Evolutionary conservation across 2,888 invertebrate genomes (phyloP), one percentile per base, ranked within the genome.

Genomic region (Ophioninae sp.): DNA sequence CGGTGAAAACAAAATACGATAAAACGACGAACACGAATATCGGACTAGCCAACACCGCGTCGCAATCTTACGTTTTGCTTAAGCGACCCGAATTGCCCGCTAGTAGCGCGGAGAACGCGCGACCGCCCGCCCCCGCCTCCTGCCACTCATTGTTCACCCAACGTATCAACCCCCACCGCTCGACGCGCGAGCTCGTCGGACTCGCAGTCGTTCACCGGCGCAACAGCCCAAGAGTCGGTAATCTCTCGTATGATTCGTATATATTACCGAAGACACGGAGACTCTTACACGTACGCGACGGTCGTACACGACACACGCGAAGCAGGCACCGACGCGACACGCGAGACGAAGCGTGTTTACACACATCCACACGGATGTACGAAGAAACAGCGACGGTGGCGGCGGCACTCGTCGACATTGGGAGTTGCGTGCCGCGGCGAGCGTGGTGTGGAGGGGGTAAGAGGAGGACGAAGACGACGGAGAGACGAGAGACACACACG

Each of bases 401-500:
- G 30, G 30, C 30, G 89, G 88, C 72, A 72, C 77, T 70, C 68
- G 84, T 59, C 76, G 76, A 76, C 76, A 76, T 76, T 76, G 76
- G 65, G 75, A 65, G 75, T 68, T 41, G 67, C 56, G 75, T 21
- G 65, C 64, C 65, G 65, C 7, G 86, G 87, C 87, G 87, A 86
- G 88, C 86, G 87, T 87, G 87, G 83, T 85, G 87, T 6, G 56
- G 10, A 5, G 30, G n/a, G 72, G 50, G 39, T 7, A 44, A 41
- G 78, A 17, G 75, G 56, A 56, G 65, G 65, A 20, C 30, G 64
- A 20, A 50, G 56, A 74, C 50, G 70, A 56, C 61, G 57, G 44
- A 70, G 59, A 72, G 72, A 68, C 56, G 68, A 74, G 74, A 89
- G 90, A 89, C 89, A 85, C 41, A 44, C 87, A 86, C 83, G 77